Base-by-base conservation (phyloP, 2,797 vertebrate genomes). In the Xiphophorus birchmanni region DNA sequence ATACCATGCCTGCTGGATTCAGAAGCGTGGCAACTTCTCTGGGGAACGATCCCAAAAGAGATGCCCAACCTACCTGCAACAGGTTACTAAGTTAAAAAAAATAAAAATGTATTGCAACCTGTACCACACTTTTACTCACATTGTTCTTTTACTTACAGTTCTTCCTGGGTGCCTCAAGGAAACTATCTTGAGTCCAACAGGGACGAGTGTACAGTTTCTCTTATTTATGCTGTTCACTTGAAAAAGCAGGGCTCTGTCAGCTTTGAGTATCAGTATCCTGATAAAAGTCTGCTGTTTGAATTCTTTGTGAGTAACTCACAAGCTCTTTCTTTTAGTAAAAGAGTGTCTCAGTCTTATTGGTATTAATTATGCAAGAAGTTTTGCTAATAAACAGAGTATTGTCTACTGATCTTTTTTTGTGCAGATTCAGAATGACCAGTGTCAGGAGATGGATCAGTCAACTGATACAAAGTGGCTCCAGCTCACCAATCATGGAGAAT, bases 371-470 rank as follows among this genome's bases (percentile, higher is more conserved):
- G n/a, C 35, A 63, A 7, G 23, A 45, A 9, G 3, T 76, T 60
- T 58, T 15, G 11, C 9, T 4, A 60, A 44, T 42, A n/a, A 26
- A 40, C 10, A 15, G 58, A 32, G 35, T 52, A 40, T 50, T 17
- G 44, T 50, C 26, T 74, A 18, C 79, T 48, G 18, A 54, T 54
- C 0, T 26, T 8, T 21, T 7, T 58, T 58, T 81, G 7, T 23
- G 78, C 92, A 99, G 98, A 98, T 99, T 90, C 99, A 99, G 91
- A 99, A 99, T 78, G 98, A 99, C 88, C 98, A 99, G 89, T 99
- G 99, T 93, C 98, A 99, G 93, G 98, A 99, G 92, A 97, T 97
- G 97, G 97, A 97, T 82, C 93, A 93, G 80, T 94, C 96, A 4
- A 93, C 95, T 0, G 96, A 96, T 50, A 95, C 97, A 4, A 99